A percentile compares a stretch with the other conserved stretches of the same genome.
Evolutionary conservation across 2,888 invertebrate genomes (phyloP).

Genomic region (Lymantria dispar): DNA sequence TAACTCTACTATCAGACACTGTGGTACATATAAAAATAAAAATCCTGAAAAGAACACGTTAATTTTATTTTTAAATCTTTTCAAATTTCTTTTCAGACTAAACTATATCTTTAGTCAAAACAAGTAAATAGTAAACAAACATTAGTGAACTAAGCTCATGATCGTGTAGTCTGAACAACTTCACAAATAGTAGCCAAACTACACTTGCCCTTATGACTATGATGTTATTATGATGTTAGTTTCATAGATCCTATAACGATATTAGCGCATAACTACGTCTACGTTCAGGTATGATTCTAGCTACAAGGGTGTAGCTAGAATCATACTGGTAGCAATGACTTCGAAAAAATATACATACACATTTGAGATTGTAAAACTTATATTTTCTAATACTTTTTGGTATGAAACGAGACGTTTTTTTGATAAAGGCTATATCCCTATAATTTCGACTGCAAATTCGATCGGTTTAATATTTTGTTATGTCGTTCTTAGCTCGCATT

Average conservation of each 20-base stretch:
- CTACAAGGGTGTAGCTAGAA: neutral
- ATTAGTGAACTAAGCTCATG: conserved; percentile 26
- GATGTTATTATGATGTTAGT: conserved; percentile 52
- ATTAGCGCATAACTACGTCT: conserved; percentile 50
- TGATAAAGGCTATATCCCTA: too few species aligned
- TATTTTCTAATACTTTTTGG: neutral
- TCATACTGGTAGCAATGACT: neutral
- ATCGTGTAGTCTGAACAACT: conserved; percentile 47
- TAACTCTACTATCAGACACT: too few species aligned
- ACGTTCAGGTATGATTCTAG: neutral
- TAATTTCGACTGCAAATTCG: too few species aligned
- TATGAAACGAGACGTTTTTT: too few species aligned
- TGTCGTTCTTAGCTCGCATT: too few species aligned
- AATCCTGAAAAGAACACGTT: too few species aligned
- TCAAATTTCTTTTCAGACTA: neutral
- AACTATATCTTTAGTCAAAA: neutral
- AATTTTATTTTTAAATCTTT: too few species aligned
- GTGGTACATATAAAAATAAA: too few species aligned
- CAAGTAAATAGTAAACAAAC: conserved; percentile 12
- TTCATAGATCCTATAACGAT: conserved; percentile 34
- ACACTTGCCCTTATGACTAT: conserved; percentile 44
- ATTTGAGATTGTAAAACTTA: neutral
- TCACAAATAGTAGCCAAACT: conserved; percentile 63
- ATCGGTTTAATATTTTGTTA: too few species aligned
- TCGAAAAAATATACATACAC: neutral